phyloP scores from a whole-genome alignment of 2,113 vertebrate genomes.

The Amia ocellicauda region DNA sequence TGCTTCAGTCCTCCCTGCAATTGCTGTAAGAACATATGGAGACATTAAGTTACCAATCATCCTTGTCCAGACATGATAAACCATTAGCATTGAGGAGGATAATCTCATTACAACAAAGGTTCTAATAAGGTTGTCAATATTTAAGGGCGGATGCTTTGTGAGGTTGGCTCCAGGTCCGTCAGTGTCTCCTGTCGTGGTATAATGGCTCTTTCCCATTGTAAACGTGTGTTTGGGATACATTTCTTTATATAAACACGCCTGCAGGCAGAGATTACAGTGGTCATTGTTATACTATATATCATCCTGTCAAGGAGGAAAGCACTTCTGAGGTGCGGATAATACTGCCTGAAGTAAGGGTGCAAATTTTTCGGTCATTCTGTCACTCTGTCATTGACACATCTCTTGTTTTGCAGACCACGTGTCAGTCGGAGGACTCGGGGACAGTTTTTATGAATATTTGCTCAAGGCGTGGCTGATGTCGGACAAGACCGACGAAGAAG shows the following conservation, averaged over 20 bases:
- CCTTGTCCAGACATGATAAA: too few relatives aligned
- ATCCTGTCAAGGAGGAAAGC: not conserved
- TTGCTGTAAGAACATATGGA: too few relatives aligned
- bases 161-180: too few relatives aligned
- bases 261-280: slow-evolving; percentile 1
- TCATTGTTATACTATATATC: not conserved
- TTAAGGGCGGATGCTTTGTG: too few relatives aligned
- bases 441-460: slow-evolving; percentile 98
- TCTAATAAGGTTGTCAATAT: too few relatives aligned
- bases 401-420: slow-evolving; percentile 82
- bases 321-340: too few relatives aligned
- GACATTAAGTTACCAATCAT: too few relatives aligned
- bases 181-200: too few relatives aligned
- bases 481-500: slow-evolving; percentile 90
- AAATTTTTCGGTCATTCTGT: not conserved
- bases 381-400: slow-evolving; percentile 41
- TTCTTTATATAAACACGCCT: not conserved
- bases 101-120: too few relatives aligned
- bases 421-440: slow-evolving; percentile 90
- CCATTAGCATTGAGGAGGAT: too few relatives aligned
- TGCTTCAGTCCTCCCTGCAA: too few relatives aligned
- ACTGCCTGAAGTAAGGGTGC: not conserved
- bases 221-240: not conserved
- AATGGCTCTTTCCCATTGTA: not conserved
- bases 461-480: slow-evolving; percentile 98